Conservation (phyloP, 2,797 vertebrate species). For the Pseudochirops cupreus region DNA sequence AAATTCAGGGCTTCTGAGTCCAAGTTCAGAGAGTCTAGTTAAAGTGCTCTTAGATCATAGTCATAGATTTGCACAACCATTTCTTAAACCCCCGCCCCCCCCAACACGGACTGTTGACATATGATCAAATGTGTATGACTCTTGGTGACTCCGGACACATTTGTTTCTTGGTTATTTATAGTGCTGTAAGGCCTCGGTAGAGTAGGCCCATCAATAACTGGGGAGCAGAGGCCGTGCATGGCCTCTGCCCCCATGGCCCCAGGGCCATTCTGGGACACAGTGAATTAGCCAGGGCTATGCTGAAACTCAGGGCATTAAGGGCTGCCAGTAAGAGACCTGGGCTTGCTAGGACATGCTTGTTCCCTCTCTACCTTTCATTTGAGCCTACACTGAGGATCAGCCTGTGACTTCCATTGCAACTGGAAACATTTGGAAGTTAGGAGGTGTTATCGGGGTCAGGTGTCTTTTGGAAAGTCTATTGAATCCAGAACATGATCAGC, state of each 20-base stretch:
- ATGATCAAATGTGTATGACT: background rate
- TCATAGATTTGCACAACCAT: background rate
- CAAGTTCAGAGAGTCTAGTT: background rate
- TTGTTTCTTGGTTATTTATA: conserved; percentile 2
- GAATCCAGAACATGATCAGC: background rate
- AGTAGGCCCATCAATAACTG: background rate
- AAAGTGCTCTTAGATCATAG: background rate
- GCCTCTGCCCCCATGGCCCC: background rate
- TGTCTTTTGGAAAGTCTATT: background rate
- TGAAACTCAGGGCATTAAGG: background rate
- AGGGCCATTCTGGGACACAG: background rate
- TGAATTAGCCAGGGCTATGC: background rate
- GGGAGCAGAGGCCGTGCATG: background rate
- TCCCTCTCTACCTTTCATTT: background rate
- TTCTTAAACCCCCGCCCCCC: background rate
- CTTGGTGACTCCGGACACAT: background rate
- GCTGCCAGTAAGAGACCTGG: background rate
- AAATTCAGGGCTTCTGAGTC: background rate
- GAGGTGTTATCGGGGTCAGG: background rate
- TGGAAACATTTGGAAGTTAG: background rate
- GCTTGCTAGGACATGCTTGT: background rate
- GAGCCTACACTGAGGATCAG: background rate
- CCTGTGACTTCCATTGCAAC: background rate
- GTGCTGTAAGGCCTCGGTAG: background rate
- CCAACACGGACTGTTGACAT: background rate